Evolutionary conservation across 2,888 invertebrate species (phyloP).

Genomic region (Lasioglossum pauxillum): DNA sequence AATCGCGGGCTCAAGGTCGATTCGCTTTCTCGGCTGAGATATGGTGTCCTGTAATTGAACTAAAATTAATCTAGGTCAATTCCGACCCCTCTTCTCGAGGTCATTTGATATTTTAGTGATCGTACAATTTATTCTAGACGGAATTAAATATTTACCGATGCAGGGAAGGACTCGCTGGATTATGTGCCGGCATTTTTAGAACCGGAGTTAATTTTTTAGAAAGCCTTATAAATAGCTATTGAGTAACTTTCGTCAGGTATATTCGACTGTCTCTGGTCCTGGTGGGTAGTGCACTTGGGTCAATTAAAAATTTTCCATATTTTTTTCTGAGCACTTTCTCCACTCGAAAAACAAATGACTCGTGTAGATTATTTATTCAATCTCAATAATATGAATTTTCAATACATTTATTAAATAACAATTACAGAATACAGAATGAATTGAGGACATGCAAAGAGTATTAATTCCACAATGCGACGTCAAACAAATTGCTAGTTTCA

Average conservation of each 20-base stretch:
- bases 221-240: neutral
- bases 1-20: neutral
- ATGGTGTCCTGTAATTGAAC: neutral
- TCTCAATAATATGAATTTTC: neutral
- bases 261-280: neutral
- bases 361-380: neutral
- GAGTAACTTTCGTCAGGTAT: neutral
- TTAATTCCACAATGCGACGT: neutral
- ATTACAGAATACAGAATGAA: neutral
- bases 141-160: neutral
- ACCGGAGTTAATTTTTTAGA: neutral
- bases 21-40: neutral
- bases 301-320: neutral
- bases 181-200: neutral
- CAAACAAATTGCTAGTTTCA: conserved; percentile 1
- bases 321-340: neutral
- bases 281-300: neutral
- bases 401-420: neutral
- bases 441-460: neutral
- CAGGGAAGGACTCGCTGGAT: neutral
- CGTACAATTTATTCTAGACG: neutral
- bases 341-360: neutral
- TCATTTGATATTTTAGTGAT: neutral
- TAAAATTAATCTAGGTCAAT: neutral
- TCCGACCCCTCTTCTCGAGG: neutral